These are phyloP conservation scores for Microplitis manilae DNA, from an alignment of 2,888 invertebrate species.

Conservation along the genomic window DNA sequence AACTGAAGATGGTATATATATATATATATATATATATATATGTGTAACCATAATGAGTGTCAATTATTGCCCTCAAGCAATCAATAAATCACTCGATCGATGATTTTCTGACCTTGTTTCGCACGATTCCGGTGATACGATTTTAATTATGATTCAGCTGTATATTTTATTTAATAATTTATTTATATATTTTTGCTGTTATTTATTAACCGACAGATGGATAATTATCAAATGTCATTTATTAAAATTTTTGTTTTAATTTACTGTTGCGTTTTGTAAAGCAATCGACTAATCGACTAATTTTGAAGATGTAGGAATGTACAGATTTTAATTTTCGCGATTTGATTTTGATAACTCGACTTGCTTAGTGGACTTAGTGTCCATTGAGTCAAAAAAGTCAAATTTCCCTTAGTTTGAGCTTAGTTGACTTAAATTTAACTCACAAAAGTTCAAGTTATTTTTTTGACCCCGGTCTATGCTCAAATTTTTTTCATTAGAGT, in stretches of 20 bases:
- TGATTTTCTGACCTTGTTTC: slow-evolving; percentile 25
- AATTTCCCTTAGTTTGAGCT: too few relatives aligned
- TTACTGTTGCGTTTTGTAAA: too few relatives aligned
- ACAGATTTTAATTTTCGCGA: too few relatives aligned
- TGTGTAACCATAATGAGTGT: slow-evolving; percentile 27
- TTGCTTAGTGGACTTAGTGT: too few relatives aligned
- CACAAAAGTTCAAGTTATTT: too few relatives aligned
- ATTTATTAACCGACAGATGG: not conserved
- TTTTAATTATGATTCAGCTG: slow-evolving; percentile 35
- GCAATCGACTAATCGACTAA: too few relatives aligned
- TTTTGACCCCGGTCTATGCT: too few relatives aligned
- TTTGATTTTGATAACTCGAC: too few relatives aligned
- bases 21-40: not conserved
- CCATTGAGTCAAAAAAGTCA: too few relatives aligned
- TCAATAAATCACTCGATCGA: slow-evolving; percentile 37
- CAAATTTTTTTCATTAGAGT: too few relatives aligned
- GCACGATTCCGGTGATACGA: slow-evolving; percentile 15
- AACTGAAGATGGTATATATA: slow-evolving; percentile 38
- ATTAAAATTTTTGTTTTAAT: not conserved
- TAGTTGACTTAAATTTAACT: too few relatives aligned
- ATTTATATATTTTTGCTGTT: slow-evolving; percentile 12
- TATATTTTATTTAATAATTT: slow-evolving; percentile 1
- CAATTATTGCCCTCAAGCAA: slow-evolving; percentile 30
- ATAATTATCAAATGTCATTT: slow-evolving; percentile 11
- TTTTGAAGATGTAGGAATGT: too few relatives aligned